Evolutionary conservation across 2,888 invertebrate species (phyloP).

Genomic region (Autographa pulchrina): DNA sequence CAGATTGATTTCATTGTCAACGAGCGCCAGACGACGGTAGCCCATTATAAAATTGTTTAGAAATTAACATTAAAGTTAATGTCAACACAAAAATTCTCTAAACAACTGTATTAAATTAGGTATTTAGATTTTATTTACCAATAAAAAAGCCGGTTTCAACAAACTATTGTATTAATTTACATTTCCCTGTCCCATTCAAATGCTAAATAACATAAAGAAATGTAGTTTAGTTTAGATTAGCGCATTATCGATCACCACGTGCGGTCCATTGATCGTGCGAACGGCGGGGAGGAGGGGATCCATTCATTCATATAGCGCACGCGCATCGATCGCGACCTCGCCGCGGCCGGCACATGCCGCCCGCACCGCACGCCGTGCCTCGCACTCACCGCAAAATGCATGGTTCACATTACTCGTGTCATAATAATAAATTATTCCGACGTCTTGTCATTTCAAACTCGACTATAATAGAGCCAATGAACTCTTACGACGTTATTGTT

Average conservation of each 20-base stretch:
- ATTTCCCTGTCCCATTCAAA: conserved; percentile 36
- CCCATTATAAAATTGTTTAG: conserved; percentile 39
- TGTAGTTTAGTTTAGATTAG: conserved; percentile 61
- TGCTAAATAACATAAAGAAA: conserved; percentile 41
- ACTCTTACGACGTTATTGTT: conserved; percentile 70
- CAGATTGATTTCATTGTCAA: conserved; percentile 64
- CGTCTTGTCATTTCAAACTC: conserved; percentile 64
- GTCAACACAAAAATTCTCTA: not conserved
- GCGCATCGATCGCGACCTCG: conserved; percentile 75
- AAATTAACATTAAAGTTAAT: conserved; percentile 14
- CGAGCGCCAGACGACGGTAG: conserved; percentile 42
- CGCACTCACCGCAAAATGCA: conserved; percentile 69
- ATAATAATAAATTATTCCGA: conserved; percentile 75
- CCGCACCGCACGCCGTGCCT: conserved; percentile 56
- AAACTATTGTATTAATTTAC: conserved; percentile 23
- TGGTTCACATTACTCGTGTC: conserved; percentile 70
- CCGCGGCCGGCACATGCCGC: conserved; percentile 62
- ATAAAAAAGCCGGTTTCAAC: conserved; percentile 29
- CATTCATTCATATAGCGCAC: conserved; percentile 85
- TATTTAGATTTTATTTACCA: not conserved
- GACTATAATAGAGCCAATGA: conserved; percentile 70
- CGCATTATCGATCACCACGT: conserved; percentile 80
- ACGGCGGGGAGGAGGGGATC: conserved; percentile 72
- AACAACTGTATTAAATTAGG: not conserved
- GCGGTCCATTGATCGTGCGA: conserved; percentile 81